Percentiles rank a stretch among this genome's conserved stretches.
Conservation (phyloP, 1,140 invertebrate species). For the Bombyx mori region ASM3026992v2 NC_085126.1:6458501-6459000, state of each 20-base stretch:
- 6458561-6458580: conserved; percentile 2
- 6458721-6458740: too few species aligned
- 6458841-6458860: conserved; percentile 2
- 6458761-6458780: too few species aligned
- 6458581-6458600: too few species aligned
- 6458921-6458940: conserved; percentile 2
- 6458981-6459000: too few species aligned
- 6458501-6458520: too few species aligned
- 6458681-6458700: too few species aligned
- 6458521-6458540: conserved; percentile 4
- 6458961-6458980: conserved; percentile 4
- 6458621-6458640: conserved; percentile 5
- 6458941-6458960: conserved; percentile 7
- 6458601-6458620: too few species aligned
- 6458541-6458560: conserved; percentile 6
- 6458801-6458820: conserved; percentile 1
- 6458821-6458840: conserved; percentile 1
- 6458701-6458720: neutral
- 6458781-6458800: neutral
- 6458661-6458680: conserved; percentile 1
- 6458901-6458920: too few species aligned
- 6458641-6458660: neutral
- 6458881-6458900: conserved; percentile 2
- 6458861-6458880: too few species aligned
- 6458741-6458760: neutral